These are phyloP conservation scores for Delphinapterus leucas DNA, from an alignment of 2,113 vertebrate species.

Conservation along the genomic window DNA sequence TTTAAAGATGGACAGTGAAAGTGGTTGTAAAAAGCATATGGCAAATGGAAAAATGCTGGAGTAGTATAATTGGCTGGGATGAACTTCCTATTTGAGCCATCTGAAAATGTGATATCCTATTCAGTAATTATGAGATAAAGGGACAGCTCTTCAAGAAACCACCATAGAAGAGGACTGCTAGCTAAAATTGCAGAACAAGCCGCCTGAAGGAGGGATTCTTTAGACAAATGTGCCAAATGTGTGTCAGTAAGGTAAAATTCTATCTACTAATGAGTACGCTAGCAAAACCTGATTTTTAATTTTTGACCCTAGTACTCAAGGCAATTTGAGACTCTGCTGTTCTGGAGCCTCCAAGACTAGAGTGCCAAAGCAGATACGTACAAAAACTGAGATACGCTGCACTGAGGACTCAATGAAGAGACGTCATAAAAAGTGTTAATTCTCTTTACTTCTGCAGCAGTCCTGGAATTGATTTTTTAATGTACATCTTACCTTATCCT, in stretches of 20 bases:
- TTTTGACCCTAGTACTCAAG: background rate
- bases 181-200: background rate
- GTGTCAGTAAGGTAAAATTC: background rate
- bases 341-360: background rate
- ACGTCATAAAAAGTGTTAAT: background rate
- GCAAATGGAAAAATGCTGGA: background rate
- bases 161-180: background rate
- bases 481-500: background rate
- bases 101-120: background rate
- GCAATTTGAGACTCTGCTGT: background rate
- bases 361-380: background rate
- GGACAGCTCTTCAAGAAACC: background rate
- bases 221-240: background rate
- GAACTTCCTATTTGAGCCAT: background rate
- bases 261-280: background rate
- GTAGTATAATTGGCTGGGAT: background rate
- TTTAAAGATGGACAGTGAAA: slow-evolving; percentile 7
- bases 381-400: background rate
- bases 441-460: background rate
- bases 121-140: background rate
- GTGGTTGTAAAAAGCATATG: background rate
- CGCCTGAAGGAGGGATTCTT: background rate
- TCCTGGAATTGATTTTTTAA: background rate
- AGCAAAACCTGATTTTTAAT: background rate
- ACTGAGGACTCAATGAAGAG: background rate